Evolutionary conservation across 2,797 vertebrate genomes (phyloP).

Genomic region (Siniperca obscura): DNA sequence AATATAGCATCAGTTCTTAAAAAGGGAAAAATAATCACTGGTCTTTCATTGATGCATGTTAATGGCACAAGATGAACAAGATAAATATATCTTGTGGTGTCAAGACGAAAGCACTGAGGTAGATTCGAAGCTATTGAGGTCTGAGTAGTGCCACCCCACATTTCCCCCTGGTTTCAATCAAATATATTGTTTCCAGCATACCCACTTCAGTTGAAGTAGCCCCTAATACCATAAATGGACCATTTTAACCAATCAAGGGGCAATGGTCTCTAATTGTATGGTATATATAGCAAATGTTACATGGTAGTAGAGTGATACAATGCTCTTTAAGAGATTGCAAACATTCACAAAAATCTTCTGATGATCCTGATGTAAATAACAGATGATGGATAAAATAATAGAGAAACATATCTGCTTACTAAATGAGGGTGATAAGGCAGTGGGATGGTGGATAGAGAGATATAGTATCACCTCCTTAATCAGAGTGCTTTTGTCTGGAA

Average conservation of each 20-base stretch:
- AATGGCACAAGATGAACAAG: conserved; percentile 21
- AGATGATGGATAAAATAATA: conserved; percentile 44
- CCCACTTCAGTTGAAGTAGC: conserved; percentile 49
- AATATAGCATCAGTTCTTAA: background rate
- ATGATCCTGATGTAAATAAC: conserved; percentile 35
- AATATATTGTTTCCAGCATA: conserved; percentile 55
- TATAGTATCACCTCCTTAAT: conserved; percentile 48
- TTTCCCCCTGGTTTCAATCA: conserved; percentile 59
- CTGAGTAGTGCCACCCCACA: conserved; percentile 14
- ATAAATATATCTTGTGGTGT: conserved; percentile 25
- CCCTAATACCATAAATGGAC: conserved; percentile 31
- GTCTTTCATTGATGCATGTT: conserved; percentile 29
- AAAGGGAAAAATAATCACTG: conserved; percentile 14
- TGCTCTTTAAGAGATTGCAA: conserved; percentile 46
- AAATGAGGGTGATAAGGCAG: conserved; percentile 52
- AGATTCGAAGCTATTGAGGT: conserved; percentile 25
- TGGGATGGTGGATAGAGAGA: conserved; percentile 20
- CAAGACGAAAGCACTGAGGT: conserved; percentile 10
- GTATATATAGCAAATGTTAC: conserved; percentile 32
- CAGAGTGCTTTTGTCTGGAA: conserved; percentile 59
- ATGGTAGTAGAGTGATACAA: background rate
- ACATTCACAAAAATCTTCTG: conserved; percentile 41
- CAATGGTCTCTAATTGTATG: conserved; percentile 41
- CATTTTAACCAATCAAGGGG: conserved; percentile 62
- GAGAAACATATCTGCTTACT: conserved; percentile 44